Percentiles rank a stretch among this genome's conserved stretches.
These are phyloP conservation scores for Nematolebias whitei DNA, from an alignment of 2,113 vertebrate genomes.

Conservation along the genomic window DNA sequence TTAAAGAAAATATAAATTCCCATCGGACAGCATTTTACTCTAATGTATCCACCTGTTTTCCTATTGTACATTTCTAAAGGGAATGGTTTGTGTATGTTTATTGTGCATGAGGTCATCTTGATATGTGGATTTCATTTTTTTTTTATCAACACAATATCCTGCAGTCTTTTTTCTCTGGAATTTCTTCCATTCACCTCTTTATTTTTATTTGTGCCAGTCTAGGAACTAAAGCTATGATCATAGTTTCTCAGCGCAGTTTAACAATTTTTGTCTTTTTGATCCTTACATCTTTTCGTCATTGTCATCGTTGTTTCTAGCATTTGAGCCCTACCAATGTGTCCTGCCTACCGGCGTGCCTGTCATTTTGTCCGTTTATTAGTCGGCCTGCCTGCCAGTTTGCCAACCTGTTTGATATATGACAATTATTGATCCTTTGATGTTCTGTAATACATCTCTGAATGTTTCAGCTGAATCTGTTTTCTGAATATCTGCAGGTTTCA, in stretches of 20 bases:
- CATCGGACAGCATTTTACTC: not conserved
- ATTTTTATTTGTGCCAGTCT: not conserved
- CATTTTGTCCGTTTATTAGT: constrained; percentile 16
- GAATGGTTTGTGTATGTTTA: not conserved
- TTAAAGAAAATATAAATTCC: too few relatives aligned
- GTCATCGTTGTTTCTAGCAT: not conserved
- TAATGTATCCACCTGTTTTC: not conserved
- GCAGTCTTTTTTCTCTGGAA: not conserved
- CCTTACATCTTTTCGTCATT: too few relatives aligned
- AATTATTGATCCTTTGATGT: not conserved
- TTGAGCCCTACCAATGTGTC: not conserved
- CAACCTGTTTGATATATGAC: not conserved
- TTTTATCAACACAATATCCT: not conserved
- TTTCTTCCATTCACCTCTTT: not conserved
- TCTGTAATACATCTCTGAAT: not conserved
- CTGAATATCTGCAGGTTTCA: not conserved
- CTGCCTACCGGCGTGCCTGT: not conserved
- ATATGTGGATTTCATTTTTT: not conserved
- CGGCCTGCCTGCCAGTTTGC: not conserved
- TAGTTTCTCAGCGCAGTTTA: not conserved
- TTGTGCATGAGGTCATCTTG: not conserved
- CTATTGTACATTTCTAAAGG: not conserved
- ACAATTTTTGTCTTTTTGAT: not conserved
- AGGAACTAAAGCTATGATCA: not conserved
- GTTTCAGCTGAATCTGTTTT: not conserved